These are phyloP conservation scores for Stegostoma tigrinum DNA, from an alignment of 2,113 vertebrate species.

Conservation along the genomic window DNA sequence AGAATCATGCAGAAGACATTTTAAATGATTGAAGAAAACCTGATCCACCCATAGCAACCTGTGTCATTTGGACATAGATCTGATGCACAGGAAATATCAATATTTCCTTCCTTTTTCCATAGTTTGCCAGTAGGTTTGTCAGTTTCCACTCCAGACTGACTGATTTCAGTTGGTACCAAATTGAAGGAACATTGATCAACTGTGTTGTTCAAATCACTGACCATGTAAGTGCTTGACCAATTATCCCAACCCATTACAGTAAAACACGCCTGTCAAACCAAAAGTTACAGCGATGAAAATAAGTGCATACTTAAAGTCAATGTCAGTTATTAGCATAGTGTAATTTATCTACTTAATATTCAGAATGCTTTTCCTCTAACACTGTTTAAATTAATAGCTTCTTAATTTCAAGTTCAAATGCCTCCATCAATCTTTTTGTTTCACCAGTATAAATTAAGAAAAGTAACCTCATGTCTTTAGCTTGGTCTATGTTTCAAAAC, in stretches of 20 bases:
- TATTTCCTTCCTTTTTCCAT: too few relatives aligned
- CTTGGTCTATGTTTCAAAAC: background rate
- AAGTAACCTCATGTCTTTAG: background rate
- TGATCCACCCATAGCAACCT: too few relatives aligned
- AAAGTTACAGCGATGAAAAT: background rate
- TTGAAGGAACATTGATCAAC: background rate
- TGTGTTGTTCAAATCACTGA: background rate
- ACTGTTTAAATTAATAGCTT: background rate
- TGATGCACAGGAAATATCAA: too few relatives aligned
- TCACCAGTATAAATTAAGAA: background rate
- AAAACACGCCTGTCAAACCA: background rate
- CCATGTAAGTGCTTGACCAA: background rate
- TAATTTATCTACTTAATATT: slow-evolving; percentile 5
- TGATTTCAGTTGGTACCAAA: background rate
- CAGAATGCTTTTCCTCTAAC: background rate
- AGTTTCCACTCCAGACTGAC: background rate
- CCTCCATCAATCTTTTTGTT: background rate
- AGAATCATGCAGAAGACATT: too few relatives aligned
- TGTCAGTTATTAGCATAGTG: background rate
- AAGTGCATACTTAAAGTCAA: slow-evolving; percentile 3
- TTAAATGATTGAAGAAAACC: too few relatives aligned
- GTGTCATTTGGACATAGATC: too few relatives aligned
- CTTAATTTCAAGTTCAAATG: background rate
- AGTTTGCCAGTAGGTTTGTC: background rate
- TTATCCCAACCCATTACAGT: background rate